phyloP scores from a whole-genome alignment of 2,888 invertebrate species.

The Ametastegia equiseti region DNA sequence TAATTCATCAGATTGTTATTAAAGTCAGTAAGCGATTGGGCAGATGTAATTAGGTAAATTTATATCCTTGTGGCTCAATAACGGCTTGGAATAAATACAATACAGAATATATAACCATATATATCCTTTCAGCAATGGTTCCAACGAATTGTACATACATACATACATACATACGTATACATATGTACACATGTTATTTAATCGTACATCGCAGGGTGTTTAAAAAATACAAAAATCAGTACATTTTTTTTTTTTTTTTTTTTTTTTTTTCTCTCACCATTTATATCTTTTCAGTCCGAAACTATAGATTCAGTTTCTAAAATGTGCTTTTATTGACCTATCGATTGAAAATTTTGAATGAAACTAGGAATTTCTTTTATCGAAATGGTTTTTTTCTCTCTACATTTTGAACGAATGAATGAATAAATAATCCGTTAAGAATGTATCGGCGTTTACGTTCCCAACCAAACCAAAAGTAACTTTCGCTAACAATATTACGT shows the following conservation, averaged over 20 bases:
- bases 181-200: neutral
- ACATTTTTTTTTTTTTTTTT: neutral
- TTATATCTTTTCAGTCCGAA: neutral
- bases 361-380: no score
- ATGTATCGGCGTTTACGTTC: no score
- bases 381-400: no score
- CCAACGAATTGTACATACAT: slow-evolving; percentile 9
- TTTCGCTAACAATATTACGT: no score
- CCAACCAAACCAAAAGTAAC: no score
- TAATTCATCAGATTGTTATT: neutral
- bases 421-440: no score
- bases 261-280: neutral
- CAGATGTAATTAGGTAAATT: neutral
- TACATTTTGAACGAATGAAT: no score
- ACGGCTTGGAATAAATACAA: neutral
- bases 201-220: neutral
- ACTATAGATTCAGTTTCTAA: no score
- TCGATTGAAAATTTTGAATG: no score
- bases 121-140: slow-evolving; percentile 6
- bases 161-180: neutral
- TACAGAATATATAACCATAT: no score
- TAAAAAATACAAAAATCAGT: neutral
- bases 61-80: neutral
- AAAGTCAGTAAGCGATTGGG: neutral
- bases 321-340: no score